Evolutionary conservation across 2,888 invertebrate genomes (phyloP), one percentile per base, ranked within the genome.

Genomic region (Drosophila rellima): DNA sequence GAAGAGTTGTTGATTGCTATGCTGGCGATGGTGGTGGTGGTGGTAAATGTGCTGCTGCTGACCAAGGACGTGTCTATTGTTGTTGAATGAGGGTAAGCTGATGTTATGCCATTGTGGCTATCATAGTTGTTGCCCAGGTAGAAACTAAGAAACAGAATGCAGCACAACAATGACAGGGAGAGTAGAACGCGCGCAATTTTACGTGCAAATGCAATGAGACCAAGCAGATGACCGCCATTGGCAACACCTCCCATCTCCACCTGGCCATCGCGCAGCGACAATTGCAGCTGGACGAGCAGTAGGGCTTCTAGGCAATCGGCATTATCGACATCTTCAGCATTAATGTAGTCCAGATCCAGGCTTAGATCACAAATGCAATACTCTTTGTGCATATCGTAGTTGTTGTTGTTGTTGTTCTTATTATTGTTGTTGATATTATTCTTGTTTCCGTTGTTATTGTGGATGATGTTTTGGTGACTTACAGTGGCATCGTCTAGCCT

Each of bases 191-290:
- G 90, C 40, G 89, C 88, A 15, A 91, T 82, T 89, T 90, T 91
- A 63, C 88, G 84, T 51, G 91, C 90, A 65, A 91, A 89, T 82
- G 91, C 91, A 78, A 91, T 87, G 4, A 91, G 82, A 78, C 90
- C 91, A 69, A 90, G 79, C 67, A 91, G 78, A 74, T 88, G 86
- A 56, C 90, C 90, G 69, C 90, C 89, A 45, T 85, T 88, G 50
- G 86, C 80, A 29, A 90, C 91, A 33, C 90, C 90, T 35, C 90
- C 91, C 48, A 78, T 75, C 45, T 70, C 42, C 55, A 42, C 2
- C 8, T 40, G 45, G 26, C 29, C 33, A 44, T 15, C 61, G 15
- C 50, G 67, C 44, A 72, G 54, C 26, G 72, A 66, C 44, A 80
- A 23, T 64, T 75, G 77, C 48, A 85, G 55, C 29, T 82, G 80